Evolutionary conservation across 2,797 vertebrate genomes (phyloP), one percentile per base, ranked within the genome.

Genomic region (Enteromius radiatus): DNA sequence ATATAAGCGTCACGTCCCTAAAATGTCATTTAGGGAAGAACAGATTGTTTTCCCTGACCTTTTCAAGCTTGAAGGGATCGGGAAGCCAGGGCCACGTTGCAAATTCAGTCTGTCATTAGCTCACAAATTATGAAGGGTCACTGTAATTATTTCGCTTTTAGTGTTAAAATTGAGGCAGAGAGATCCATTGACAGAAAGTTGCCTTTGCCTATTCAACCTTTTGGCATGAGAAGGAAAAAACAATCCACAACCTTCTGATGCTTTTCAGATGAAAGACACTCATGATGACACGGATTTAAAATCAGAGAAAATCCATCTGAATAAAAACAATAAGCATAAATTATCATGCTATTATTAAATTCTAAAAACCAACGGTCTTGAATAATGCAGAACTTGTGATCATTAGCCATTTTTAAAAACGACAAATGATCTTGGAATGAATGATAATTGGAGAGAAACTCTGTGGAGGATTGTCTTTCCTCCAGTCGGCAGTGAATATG

Each of bases 21-120:
- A 81, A 82, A 76, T 80, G 80, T 47, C 65, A 70, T 84, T 82
- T 82, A 77, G 52, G 41, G 4, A 31, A 56, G 38, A 74, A 84
- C 80, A 82, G 84, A 82, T 56, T 76, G 80, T 77, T 67, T 85
- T 63, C 69, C 21, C 26, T 82, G 80, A 86, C 78, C 76, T 81
- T 81, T 78, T 38, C 23, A 80, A 79, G 69, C 75, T 79, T 23
- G 28, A 49, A 52, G 36, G n/a, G 70, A 59, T 56, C 2, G 2
- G 4, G 17, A 76, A 41, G 59, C 61, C 71, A 41, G 23, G 45
- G 31, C 59, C 56, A 45, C 36, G 43, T 23, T 54, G 47, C 31
- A 59, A 23, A 78, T 81, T 38, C 19, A 28, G 69, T 65, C 21
- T n/a, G 59, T 73, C 83, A 52, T 86, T 85, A 84, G 33, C 43